Base-by-base conservation (phyloP, 2,888 invertebrate species). In the Standfussiana lucernea region DNA sequence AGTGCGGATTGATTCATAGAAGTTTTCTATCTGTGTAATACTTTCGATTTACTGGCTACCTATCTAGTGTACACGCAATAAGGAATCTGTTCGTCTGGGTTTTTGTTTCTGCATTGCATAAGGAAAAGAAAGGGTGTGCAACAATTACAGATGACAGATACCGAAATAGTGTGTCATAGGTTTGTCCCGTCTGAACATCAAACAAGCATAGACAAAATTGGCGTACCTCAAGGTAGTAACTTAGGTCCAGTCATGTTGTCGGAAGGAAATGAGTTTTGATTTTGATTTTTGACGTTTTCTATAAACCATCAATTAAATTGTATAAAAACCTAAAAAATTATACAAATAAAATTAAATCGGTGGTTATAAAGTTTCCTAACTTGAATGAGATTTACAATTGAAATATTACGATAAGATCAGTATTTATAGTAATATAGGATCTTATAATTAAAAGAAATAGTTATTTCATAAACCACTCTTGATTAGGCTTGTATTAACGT, bases 211-310 rank as follows among this genome's bases (percentile, higher is more conserved):
- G 15, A 77, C 11, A 40, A 56, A 18, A 64, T 47, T 56, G 10
- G 59, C 15, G 24, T 81, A 47, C 59, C 59, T 64, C 59, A 65
- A 40, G 84, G 81, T 40, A 69, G 24, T 53, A 32, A 35, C 21
- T 53, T 59, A 37, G 59, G 68, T 35, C 45, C 71, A 28, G 2
- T 37, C 15, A 35, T 45, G 28, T 32, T 45, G 2, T 18, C 4
- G 18, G 0, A 66, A 13, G n/a, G 1, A 53, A 2, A 62, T 47
- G 21, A 35, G 42, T 28, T 59, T 11, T 21, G n/a, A n/a, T 40
- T n/a, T 10, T n/a, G n/a, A 32, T 21, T 32, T n/a, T n/a, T 15
- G 13, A 37, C 24, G 4, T 10, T 24, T 61, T 47, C 40, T 28
- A 59, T 6, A 21, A 47, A 15, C 21, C 10, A n/a, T 47, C 10